A percentile compares a stretch with the other conserved stretches of the same genome.
These are phyloP conservation scores for Diplodus puntazzo DNA, from an alignment of 2,797 vertebrate species.

Conservation along the genomic window DNA sequence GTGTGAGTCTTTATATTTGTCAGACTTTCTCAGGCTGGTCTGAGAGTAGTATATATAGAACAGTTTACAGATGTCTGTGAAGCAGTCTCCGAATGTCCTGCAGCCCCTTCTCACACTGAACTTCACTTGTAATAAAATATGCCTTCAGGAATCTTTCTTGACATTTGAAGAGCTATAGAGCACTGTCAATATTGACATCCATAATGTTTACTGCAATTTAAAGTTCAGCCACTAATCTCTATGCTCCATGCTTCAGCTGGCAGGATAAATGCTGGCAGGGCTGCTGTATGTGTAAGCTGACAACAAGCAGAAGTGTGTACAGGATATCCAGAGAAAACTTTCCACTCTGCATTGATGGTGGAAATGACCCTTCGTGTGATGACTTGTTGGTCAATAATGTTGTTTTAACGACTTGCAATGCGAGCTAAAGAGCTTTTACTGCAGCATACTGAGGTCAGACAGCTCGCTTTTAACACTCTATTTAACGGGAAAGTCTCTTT, in stretches of 20 bases:
- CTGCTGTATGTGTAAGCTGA: conserved; percentile 58
- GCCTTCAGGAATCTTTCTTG: conserved; percentile 20
- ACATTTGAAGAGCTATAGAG: conserved; percentile 46
- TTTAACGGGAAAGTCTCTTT: background rate
- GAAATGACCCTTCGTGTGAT: background rate
- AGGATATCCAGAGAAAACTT: conserved; percentile 40
- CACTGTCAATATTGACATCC: conserved; percentile 73
- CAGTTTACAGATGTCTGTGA: background rate
- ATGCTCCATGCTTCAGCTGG: conserved; percentile 23
- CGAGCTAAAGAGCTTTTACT: background rate
- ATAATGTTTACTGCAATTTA: conserved; percentile 72
- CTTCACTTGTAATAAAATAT: background rate
- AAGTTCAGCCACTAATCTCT: conserved; percentile 41
- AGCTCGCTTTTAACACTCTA: background rate
- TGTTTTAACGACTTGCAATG: background rate
- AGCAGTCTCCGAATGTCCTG: background rate
- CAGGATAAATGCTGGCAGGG: conserved; percentile 66
- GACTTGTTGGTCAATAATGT: conserved; percentile 10
- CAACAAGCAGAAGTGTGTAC: conserved; percentile 54
- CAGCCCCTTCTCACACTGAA: background rate
- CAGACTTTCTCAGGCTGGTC: background rate
- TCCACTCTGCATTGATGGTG: conserved; percentile 36
- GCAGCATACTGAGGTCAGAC: background rate
- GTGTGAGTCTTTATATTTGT: background rate
- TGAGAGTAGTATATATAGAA: background rate